Base-by-base conservation (phyloP, 2,797 vertebrate genomes). In the Phoebastria nigripes region DNA sequence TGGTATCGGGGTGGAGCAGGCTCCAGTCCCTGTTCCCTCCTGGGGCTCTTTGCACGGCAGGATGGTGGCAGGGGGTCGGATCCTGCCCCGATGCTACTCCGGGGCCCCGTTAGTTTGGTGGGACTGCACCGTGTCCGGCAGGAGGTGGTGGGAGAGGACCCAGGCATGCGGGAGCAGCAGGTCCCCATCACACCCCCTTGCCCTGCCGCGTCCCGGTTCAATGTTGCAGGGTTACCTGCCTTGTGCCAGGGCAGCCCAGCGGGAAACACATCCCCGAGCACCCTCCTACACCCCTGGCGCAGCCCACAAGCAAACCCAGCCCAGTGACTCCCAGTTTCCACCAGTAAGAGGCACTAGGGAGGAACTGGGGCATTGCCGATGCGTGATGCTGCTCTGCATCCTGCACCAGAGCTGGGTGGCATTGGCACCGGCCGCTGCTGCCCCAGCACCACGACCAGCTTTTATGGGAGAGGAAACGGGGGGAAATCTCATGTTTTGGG, bases 401-500 rank as follows among this genome's bases (percentile, higher is more conserved):
- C 47, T 4, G 1, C 10, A 4, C 29, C 6, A 10, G 54, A 72
- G 33, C 33, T 3, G 3, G 58, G 54, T 0, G 0, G 42, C n/a
- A 11, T 15, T 8, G 7, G 28, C 58, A 21, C 11, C 0, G 7
- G 9, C 35, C 0, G 0, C 46, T 7, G 12, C 59, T 15, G 55
- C 58, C 66, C 46, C 46, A 17, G 77, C 69, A 21, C 15, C 0
- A 0, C 1, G 1, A 12, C 20, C 3, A 7, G 16, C n/a, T 39
- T 80, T 49, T 55, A 8, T 9, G 33, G 70, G 52, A 18, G 59
- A 92, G 81, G 71, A 96, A 82, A 46, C 0, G 0, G 12, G 54
- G 61, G 49, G 8, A 74, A 95, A 82, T 42, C 46, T 76, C 0
- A 0, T 3, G 2, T 66, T 84, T 67, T 0, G 5, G 65, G 47